Conservation (phyloP, 2,113 vertebrate genomes). For the Todiramphus saurophagus region DNA sequence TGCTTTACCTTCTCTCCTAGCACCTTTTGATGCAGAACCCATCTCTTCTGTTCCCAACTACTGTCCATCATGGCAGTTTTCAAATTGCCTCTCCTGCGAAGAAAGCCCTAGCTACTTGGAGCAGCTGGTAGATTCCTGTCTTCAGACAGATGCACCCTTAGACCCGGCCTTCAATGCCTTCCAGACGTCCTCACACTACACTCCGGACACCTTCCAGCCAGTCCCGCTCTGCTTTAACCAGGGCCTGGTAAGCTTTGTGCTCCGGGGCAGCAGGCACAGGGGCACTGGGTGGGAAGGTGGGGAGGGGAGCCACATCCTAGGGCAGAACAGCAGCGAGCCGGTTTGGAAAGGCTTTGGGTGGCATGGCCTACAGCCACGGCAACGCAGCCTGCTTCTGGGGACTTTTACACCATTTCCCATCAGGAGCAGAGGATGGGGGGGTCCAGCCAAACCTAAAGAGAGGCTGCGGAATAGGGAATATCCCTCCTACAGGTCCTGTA, state of each 20-base stretch:
- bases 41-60: constrained; percentile 55
- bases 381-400: background rate
- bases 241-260: constrained; percentile 79
- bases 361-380: background rate
- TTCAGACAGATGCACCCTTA: constrained; percentile 67
- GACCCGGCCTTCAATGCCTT: constrained; percentile 46
- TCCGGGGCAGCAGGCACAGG: background rate
- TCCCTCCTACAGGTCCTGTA: background rate
- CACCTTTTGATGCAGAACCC: constrained; percentile 71
- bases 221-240: constrained; percentile 78
- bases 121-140: constrained; percentile 80
- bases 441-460: background rate
- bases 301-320: background rate
- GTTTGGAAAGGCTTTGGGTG: background rate
- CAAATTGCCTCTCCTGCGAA: constrained; percentile 71
- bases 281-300: background rate
- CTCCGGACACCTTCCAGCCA: constrained; percentile 74
- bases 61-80: constrained; percentile 72
- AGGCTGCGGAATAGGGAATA: background rate
- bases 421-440: background rate
- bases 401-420: background rate
- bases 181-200: constrained; percentile 62
- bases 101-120: constrained; percentile 71
- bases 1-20: constrained; percentile 63
- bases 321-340: background rate